A percentile compares a stretch with the other conserved stretches of the same genome.
phyloP scores from a whole-genome alignment of 2,888 invertebrate species.

The Apamea sordens region DNA sequence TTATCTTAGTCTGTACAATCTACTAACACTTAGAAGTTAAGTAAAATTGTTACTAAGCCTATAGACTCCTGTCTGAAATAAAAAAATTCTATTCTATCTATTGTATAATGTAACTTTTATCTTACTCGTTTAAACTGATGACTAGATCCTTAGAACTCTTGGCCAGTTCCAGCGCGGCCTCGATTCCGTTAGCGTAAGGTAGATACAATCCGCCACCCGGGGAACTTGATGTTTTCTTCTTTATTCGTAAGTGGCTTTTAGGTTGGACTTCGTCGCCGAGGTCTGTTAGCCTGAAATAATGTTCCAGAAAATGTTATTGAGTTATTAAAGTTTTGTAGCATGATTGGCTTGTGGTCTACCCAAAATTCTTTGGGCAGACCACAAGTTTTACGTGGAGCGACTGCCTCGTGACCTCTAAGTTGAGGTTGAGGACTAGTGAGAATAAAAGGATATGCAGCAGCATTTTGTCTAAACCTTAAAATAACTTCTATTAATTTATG shows the following conservation, averaged over 20 bases:
- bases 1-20: not conserved
- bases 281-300: slow-evolving; percentile 92
- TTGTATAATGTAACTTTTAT: slow-evolving; percentile 16
- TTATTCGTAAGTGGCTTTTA: slow-evolving; percentile 82
- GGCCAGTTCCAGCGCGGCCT: slow-evolving; percentile 81
- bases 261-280: slow-evolving; percentile 92
- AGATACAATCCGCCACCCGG: slow-evolving; percentile 86
- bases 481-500: too few species aligned
- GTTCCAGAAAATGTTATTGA: not conserved
- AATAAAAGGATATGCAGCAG: not conserved
- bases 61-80: not conserved
- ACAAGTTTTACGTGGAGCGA: too few species aligned
- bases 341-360: not conserved
- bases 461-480: not conserved
- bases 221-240: slow-evolving; percentile 91
- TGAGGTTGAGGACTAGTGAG: not conserved
- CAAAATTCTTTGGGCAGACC: not conserved
- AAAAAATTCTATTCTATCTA: not conserved
- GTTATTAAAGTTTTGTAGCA: not conserved
- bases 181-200: slow-evolving; percentile 77
- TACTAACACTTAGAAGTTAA: not conserved
- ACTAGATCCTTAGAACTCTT: slow-evolving; percentile 82
- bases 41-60: not conserved
- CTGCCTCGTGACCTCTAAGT: too few species aligned
- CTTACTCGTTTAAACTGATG: slow-evolving; percentile 83